Evolutionary conservation across 2,797 vertebrate species (phyloP).

Genomic region (Buceros bicornis): DNA sequence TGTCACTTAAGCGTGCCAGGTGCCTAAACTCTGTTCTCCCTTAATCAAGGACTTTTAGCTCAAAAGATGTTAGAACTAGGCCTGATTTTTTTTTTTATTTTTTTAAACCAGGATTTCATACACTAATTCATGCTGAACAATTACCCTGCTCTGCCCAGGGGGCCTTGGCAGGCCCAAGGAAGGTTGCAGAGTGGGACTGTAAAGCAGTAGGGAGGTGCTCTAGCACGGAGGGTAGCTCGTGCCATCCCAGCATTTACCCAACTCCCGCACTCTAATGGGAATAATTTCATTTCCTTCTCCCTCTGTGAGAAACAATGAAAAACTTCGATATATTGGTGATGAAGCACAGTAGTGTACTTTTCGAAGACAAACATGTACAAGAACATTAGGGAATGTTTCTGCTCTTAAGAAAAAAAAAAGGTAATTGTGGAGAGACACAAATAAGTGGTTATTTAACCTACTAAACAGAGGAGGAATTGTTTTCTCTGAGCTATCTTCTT

Average conservation of each 20-base stretch:
- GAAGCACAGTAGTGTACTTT: neutral
- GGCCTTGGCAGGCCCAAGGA: neutral
- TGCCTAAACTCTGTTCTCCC: neutral
- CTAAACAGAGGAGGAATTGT: constrained; percentile 26
- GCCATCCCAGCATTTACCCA: neutral
- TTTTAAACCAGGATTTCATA: neutral
- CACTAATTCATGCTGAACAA: neutral
- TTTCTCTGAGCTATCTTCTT: neutral
- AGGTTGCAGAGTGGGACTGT: neutral
- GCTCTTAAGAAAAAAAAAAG: neutral
- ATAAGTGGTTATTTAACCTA: constrained; percentile 1
- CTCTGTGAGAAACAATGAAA: neutral
- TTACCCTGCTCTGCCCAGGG: neutral
- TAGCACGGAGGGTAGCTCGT: neutral
- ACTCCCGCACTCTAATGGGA: neutral
- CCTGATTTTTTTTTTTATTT: neutral
- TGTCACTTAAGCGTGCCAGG: neutral
- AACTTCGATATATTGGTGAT: neutral
- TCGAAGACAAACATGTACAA: neutral
- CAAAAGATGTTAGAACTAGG: neutral
- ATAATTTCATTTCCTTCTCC: neutral
- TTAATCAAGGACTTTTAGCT: neutral
- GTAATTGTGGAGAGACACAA: neutral
- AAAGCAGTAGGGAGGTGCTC: neutral
- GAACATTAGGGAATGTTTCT: neutral